Percentiles rank a stretch among this genome's conserved stretches.
phyloP scores from a whole-genome alignment of 2,888 invertebrate species.

The Cecidostiba fungosa region DNA sequence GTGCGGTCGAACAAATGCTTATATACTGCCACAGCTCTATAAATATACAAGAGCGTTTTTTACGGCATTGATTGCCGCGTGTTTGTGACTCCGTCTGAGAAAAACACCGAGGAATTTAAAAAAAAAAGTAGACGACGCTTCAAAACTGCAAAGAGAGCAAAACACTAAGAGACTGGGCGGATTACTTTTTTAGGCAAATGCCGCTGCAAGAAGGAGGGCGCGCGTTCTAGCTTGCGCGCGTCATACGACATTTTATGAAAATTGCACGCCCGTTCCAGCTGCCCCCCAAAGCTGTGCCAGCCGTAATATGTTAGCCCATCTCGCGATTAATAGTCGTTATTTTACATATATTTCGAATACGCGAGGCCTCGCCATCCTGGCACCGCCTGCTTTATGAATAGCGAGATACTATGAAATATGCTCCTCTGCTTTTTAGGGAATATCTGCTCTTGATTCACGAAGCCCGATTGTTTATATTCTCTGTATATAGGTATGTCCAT shows the following conservation, averaged over 20 bases:
- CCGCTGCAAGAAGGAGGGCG: constrained; percentile 38
- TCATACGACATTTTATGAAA: constrained; percentile 74
- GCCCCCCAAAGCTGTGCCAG: constrained; percentile 67
- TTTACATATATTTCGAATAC: constrained; percentile 70
- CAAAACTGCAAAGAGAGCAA: constrained; percentile 13
- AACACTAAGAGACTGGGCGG: constrained; percentile 6
- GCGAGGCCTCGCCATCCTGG: constrained; percentile 40
- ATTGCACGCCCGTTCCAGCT: constrained; percentile 73
- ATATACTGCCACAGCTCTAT: background rate
- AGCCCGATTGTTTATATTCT: background rate
- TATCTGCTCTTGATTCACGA: background rate
- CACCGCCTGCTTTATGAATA: background rate
- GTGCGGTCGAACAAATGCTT: background rate
- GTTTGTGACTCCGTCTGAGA: background rate
- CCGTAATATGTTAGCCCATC: constrained; percentile 72
- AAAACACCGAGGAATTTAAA: background rate
- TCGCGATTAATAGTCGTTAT: constrained; percentile 74
- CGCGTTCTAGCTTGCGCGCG: constrained; percentile 41
- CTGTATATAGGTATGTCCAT: background rate
- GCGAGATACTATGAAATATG: constrained; percentile 27
- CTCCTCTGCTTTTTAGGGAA: background rate
- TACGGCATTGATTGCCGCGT: background rate
- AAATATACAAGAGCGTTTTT: background rate
- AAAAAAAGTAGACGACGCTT: background rate
- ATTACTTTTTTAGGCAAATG: constrained; percentile 38